Conservation (phyloP, 2,888 invertebrate genomes). For the Clistopyga incitator region DNA sequence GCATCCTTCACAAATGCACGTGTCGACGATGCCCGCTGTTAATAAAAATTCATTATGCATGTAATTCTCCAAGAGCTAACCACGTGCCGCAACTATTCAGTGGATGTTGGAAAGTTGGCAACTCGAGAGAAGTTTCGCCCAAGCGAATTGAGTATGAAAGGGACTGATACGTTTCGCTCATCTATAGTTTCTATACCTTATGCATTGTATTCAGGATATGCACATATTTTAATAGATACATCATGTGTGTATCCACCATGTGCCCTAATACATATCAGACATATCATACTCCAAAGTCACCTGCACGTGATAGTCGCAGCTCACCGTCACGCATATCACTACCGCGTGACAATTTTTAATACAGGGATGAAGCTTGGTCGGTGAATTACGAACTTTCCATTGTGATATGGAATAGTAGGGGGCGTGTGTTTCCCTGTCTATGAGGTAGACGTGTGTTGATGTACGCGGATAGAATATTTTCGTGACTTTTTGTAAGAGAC, state of each 20-base stretch:
- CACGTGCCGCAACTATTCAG: constrained; percentile 21
- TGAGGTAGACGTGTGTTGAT: not conserved
- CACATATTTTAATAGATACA: not conserved
- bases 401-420: too few species aligned
- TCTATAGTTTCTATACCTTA: not conserved
- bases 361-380: not conserved
- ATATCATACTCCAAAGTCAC: not conserved
- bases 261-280: too few species aligned
- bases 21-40: not conserved
- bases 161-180: not conserved
- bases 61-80: not conserved
- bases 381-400: constrained; percentile 18
- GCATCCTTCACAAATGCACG: not conserved
- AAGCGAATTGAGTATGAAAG: constrained; percentile 16
- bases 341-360: constrained; percentile 38
- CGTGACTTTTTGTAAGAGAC: not conserved
- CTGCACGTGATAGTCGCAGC: not conserved
- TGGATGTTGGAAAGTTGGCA: not conserved
- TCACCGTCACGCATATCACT: constrained; percentile 20
- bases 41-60: not conserved
- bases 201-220: not conserved
- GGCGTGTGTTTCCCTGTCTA: not conserved
- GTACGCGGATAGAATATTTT: constrained; percentile 15
- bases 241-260: too few species aligned
- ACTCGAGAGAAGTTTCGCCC: not conserved